phyloP scores from a whole-genome alignment of 2,113 vertebrate genomes.

The Ginglymostoma cirratum region DNA sequence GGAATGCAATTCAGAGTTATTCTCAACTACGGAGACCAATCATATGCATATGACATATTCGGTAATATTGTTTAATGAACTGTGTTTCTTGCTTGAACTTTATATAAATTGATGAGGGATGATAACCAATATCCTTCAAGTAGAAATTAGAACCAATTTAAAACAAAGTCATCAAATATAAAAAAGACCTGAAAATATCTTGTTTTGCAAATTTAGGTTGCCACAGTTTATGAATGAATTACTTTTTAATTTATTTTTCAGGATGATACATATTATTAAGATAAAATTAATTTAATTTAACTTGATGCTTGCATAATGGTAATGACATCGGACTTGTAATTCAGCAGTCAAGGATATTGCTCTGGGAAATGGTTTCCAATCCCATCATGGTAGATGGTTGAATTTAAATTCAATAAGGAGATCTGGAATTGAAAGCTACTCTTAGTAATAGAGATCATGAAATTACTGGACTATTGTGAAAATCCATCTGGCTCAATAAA shows the following conservation, averaged over 20 bases:
- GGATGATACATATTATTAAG: not conserved
- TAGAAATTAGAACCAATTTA: not conserved
- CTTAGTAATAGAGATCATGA: too few relatives aligned
- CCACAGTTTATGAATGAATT: slow-evolving; percentile 10
- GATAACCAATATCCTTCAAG: not conserved
- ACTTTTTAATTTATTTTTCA: not conserved
- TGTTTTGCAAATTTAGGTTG: not conserved
- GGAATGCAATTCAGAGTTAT: slow-evolving; percentile 30
- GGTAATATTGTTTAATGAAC: not conserved
- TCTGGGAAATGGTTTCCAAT: too few relatives aligned
- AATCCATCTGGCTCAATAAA: too few relatives aligned
- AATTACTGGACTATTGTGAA: too few relatives aligned
- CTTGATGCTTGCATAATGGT: not conserved
- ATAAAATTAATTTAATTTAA: not conserved
- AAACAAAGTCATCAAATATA: not conserved
- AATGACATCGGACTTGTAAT: too few relatives aligned
- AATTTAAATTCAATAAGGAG: too few relatives aligned
- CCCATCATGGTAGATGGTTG: too few relatives aligned
- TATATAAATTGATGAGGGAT: not conserved
- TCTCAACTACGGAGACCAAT: slow-evolving; percentile 17
- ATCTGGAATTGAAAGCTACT: too few relatives aligned
- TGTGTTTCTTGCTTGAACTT: not conserved
- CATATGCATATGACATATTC: not conserved
- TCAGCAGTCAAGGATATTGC: too few relatives aligned
- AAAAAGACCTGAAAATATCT: not conserved